phyloP scores from a whole-genome alignment of 2,888 invertebrate genomes.

The Eristalis intricaria region DNA sequence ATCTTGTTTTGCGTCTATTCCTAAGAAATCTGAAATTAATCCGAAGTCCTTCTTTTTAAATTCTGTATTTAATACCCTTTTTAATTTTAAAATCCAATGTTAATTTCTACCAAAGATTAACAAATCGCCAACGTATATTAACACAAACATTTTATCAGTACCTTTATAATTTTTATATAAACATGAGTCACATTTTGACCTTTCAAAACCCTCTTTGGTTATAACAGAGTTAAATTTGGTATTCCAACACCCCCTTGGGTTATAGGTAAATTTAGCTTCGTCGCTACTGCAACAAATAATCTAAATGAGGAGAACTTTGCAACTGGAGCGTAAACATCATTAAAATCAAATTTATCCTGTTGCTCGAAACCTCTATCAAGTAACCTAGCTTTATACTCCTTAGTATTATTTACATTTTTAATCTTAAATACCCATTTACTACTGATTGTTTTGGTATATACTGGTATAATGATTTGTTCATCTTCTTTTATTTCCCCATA shows the following conservation, averaged over 20 bases:
- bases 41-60: neutral
- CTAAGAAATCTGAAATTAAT: constrained; percentile 18
- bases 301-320: neutral
- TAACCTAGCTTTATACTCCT: constrained; percentile 6
- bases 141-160: constrained; percentile 5
- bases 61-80: constrained; percentile 6
- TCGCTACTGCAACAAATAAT: neutral
- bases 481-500: no score
- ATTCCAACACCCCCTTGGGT: neutral
- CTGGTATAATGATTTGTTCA: no score
- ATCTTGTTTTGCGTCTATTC: constrained; percentile 27
- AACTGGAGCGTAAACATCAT: neutral
- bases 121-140: constrained; percentile 18
- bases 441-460: constrained; percentile 2
- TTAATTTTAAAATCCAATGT: neutral
- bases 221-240: neutral
- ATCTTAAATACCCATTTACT: neutral
- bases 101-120: constrained; percentile 12
- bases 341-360: constrained; percentile 1
- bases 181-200: constrained; percentile 1
- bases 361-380: constrained; percentile 3
- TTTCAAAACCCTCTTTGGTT: neutral
- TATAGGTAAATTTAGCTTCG: neutral
- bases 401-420: constrained; percentile 1
- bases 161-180: constrained; percentile 3